Conservation (phyloP, 2,113 vertebrate genomes). For the Psephotus haematonotus region DNA sequence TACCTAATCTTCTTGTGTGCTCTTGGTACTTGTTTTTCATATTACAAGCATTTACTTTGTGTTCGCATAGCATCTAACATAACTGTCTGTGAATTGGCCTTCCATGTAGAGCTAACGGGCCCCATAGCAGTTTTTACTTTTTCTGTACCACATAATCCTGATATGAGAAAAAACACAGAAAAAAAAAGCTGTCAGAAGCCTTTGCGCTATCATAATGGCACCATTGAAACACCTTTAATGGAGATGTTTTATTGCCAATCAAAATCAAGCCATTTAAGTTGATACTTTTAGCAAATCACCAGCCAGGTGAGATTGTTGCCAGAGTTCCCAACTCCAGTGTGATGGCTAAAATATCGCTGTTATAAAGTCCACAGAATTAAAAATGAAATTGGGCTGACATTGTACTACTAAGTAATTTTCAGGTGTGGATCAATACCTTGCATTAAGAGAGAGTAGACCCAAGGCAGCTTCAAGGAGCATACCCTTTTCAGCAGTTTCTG, state of each 20-base stretch:
- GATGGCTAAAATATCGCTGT: neutral
- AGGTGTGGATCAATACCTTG: neutral
- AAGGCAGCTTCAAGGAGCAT: neutral
- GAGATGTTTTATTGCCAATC: neutral
- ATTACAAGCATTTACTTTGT: neutral
- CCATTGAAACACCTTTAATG: neutral
- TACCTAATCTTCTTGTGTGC: neutral
- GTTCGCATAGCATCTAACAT: neutral
- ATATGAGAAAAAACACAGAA: neutral
- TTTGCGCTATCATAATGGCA: neutral
- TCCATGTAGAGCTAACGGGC: neutral
- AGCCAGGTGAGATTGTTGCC: neutral
- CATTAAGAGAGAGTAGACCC: neutral
- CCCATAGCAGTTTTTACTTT: neutral
- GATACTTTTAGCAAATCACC: neutral
- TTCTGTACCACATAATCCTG: neutral
- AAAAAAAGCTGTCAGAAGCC: neutral
- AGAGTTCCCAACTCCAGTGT: neutral
- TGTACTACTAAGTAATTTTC: neutral
- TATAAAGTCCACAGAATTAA: neutral
- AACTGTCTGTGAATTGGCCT: neutral
- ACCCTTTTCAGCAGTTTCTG: neutral
- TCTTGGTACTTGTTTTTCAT: neutral
- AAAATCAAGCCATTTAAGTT: neutral
- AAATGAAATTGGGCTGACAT: neutral